phyloP scores from a whole-genome alignment of 2,888 invertebrate genomes.

The Conus canariensis region DNA sequence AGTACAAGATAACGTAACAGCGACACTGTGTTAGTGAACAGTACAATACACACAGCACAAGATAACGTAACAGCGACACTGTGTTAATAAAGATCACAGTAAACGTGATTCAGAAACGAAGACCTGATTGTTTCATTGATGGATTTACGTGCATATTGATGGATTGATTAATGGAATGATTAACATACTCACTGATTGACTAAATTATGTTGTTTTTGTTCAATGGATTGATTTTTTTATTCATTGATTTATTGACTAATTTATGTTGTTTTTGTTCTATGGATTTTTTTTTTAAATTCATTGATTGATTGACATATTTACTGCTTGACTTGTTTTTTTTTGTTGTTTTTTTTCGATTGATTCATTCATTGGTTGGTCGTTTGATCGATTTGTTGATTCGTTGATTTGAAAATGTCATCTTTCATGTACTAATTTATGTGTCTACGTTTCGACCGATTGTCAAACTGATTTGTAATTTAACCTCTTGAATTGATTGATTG shows the following conservation, averaged over 20 bases:
- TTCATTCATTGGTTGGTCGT: neutral
- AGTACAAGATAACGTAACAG: no score
- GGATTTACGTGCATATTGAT: neutral
- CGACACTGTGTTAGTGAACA: no score
- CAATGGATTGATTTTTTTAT: no score
- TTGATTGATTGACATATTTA: neutral
- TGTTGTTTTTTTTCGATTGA: neutral
- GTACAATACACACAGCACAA: no score
- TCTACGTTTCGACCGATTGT: neutral
- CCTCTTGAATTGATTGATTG: neutral
- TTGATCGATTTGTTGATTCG: neutral
- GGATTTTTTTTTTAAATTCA: neutral
- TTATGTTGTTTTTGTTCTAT: neutral
- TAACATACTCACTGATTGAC: neutral
- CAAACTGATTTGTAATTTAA: neutral
- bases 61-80: no score
- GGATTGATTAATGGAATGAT: neutral
- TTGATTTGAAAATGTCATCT: neutral
- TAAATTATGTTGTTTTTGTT: neutral
- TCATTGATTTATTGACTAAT: neutral
- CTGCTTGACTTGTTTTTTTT: neutral
- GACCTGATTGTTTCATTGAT: neutral
- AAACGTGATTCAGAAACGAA: no score
- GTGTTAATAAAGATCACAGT: no score
- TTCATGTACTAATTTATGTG: neutral